phyloP scores from a whole-genome alignment of 2,797 vertebrate genomes.

The Pseudochirops corinnae region DNA sequence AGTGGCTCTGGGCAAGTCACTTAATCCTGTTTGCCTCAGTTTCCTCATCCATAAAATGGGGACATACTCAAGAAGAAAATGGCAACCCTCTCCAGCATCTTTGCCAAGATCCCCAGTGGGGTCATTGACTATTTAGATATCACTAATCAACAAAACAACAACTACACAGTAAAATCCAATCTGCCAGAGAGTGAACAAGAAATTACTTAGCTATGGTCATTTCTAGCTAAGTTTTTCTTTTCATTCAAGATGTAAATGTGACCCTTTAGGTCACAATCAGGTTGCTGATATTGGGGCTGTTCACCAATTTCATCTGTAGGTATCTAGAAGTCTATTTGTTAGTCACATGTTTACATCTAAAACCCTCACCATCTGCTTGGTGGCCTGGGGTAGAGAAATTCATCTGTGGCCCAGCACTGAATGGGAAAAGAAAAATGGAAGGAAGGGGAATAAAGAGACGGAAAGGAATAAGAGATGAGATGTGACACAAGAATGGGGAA shows the following conservation, averaged over 20 bases:
- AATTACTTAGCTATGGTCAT: slow-evolving; percentile 55
- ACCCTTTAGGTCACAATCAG: slow-evolving; percentile 52
- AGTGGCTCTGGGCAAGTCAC: not conserved
- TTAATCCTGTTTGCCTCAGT: not conserved
- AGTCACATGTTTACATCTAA: not conserved
- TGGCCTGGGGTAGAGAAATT: not conserved
- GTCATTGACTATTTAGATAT: not conserved
- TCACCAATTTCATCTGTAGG: slow-evolving; percentile 57
- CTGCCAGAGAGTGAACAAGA: slow-evolving; percentile 28
- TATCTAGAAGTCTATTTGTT: not conserved
- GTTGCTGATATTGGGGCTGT: slow-evolving; percentile 30
- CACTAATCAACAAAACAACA: slow-evolving; percentile 8
- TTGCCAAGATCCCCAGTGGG: not conserved
- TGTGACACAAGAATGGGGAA: not conserved
- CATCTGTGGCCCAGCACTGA: not conserved
- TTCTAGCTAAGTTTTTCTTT: slow-evolving; percentile 50
- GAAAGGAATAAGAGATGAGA: not conserved
- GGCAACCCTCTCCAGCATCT: not conserved
- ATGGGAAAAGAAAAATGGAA: not conserved
- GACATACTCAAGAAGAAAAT: not conserved
- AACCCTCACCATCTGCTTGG: not conserved
- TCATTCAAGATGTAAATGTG: slow-evolving; percentile 64
- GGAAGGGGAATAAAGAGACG: not conserved
- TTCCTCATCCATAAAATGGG: not conserved
- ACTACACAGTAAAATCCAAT: slow-evolving; percentile 5